A percentile compares a stretch with the other conserved stretches of the same genome.
Evolutionary conservation across 2,797 vertebrate genomes (phyloP).

Genomic region (Gadopsis bispinosus): DNA sequence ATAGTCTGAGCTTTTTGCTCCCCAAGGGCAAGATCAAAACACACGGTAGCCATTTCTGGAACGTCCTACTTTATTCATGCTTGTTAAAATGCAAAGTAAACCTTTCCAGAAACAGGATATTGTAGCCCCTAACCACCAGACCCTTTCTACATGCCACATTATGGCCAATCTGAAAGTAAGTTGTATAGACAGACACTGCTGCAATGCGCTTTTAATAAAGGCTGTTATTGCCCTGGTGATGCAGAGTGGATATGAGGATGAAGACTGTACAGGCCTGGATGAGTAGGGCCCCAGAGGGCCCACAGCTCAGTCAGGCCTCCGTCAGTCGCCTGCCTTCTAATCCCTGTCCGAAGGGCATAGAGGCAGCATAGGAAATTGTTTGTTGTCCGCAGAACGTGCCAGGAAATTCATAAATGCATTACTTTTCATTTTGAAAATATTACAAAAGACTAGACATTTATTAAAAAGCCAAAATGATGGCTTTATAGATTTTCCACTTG

Average conservation of each 20-base stretch:
- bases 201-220: conserved; percentile 88
- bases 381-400: conserved; percentile 86
- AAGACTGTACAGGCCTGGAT: conserved; percentile 75
- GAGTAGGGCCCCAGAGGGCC: conserved; percentile 80
- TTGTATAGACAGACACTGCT: conserved; percentile 78
- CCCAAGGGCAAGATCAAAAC: conserved; percentile 72
- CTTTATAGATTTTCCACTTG: conserved; percentile 86
- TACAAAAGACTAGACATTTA: conserved; percentile 84
- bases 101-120: conserved; percentile 87
- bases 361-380: conserved; percentile 88
- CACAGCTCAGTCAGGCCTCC: conserved; percentile 78
- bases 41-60: conserved; percentile 84
- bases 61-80: conserved; percentile 86
- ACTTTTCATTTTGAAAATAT: conserved; percentile 88
- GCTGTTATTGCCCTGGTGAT: conserved; percentile 83
- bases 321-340: conserved; percentile 84
- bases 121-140: conserved; percentile 84
- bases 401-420: conserved; percentile 89
- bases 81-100: conserved; percentile 88
- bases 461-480: conserved; percentile 86
- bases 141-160: conserved; percentile 79
- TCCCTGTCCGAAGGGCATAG: conserved; percentile 83
- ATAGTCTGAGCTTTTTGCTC: conserved; percentile 61
- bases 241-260: conserved; percentile 83
- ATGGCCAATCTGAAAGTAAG: conserved; percentile 79